Evolutionary conservation across 2,888 invertebrate genomes (phyloP).

Genomic region (Nemotelus nigrinus): DNA sequence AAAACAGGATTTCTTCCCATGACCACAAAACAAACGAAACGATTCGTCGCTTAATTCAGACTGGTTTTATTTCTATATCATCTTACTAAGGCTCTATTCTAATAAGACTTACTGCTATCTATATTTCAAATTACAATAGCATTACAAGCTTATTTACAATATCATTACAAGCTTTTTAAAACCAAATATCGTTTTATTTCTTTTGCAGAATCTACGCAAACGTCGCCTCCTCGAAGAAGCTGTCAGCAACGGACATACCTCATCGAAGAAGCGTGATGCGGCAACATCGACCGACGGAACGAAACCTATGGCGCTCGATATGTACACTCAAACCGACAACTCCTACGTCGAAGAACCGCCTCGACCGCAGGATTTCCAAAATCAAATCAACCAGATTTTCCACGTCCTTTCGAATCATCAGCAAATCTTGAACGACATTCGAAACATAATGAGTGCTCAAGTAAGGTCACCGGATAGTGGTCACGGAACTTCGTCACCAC

Average conservation of each 20-base stretch:
- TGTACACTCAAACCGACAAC: too few relatives aligned
- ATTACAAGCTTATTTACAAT: too few relatives aligned
- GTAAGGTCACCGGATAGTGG: too few relatives aligned
- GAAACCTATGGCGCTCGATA: conserved; percentile 27
- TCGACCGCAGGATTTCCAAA: neutral
- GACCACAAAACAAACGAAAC: too few relatives aligned
- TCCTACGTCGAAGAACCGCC: neutral
- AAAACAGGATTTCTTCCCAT: too few relatives aligned
- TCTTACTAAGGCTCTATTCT: too few relatives aligned
- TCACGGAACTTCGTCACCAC: neutral
- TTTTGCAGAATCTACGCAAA: conserved; percentile 28
- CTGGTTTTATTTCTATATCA: too few relatives aligned
- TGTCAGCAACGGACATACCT: conserved; percentile 8
- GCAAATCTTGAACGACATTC: conserved; percentile 13
- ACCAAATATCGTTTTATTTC: neutral
- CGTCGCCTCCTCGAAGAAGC: conserved; percentile 22
- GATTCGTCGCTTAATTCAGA: too few relatives aligned
- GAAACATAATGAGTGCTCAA: neutral
- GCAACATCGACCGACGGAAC: neutral
- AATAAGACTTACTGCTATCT: too few relatives aligned
- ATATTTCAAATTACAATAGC: too few relatives aligned
- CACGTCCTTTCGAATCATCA: conserved; percentile 3
- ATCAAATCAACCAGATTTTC: conserved; percentile 6
- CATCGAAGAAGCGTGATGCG: conserved; percentile 17
- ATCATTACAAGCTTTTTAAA: neutral